These are phyloP conservation scores for Scyliorhinus canicula DNA, from an alignment of 2,797 vertebrate genomes.

Conservation along the genomic window DNA sequence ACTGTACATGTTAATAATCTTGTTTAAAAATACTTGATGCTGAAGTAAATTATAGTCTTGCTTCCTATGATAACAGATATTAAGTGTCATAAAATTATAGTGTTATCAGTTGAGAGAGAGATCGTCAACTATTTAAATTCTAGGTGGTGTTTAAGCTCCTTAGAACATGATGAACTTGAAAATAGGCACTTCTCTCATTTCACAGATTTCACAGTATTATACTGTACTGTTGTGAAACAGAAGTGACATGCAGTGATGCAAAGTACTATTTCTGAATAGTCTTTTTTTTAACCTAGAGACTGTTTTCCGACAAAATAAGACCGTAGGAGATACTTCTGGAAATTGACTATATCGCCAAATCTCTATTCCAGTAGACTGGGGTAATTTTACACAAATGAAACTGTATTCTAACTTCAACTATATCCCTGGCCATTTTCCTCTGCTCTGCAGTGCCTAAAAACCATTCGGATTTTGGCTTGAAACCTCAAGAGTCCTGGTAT, in stretches of 20 bases:
- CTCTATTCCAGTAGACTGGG: neutral
- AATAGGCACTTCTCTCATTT: neutral
- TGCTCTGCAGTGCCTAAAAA: neutral
- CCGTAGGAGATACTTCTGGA: neutral
- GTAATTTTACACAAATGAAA: neutral
- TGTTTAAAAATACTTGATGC: neutral
- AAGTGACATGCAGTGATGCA: neutral
- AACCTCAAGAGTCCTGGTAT: neutral
- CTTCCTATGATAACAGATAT: neutral
- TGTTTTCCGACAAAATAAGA: neutral
- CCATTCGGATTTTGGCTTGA: neutral
- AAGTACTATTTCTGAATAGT: neutral
- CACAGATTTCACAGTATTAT: conserved; percentile 20
- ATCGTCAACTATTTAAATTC: conserved; percentile 24
- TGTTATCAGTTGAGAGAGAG: neutral
- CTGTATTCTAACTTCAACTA: neutral
- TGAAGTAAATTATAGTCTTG: conserved; percentile 24
- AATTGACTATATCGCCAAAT: neutral
- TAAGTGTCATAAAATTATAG: conserved; percentile 9
- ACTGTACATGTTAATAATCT: neutral
- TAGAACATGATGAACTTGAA: conserved; percentile 1
- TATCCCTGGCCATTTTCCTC: neutral
- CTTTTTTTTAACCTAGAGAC: neutral
- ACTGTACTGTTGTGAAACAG: conserved; percentile 27
- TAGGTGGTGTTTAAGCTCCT: neutral